Evolutionary conservation across 2,888 invertebrate genomes (phyloP), one percentile per base, ranked within the genome.

Genomic region (Trichogramma evanescens): DNA sequence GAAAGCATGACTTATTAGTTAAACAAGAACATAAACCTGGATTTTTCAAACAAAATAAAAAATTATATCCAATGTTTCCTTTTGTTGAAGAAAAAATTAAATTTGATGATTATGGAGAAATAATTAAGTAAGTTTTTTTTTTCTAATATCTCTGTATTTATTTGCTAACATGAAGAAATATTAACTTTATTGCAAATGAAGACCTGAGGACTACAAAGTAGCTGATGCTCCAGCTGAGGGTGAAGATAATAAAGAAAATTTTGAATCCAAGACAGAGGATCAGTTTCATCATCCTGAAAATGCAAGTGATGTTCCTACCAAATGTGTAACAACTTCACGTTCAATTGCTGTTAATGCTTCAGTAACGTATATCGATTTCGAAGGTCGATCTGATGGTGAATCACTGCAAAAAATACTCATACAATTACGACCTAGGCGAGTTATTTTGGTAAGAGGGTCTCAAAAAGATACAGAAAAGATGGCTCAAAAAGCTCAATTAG

Each of bases 1-100:
- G 93, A 0, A 88, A 90, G 55, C 95, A 96, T 76, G 95, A 96
- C 78, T 88, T 92, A 69, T 89, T 89, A 46, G 91, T 91, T n/a
- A 86, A 91, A 40, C 86, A 86, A 61, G 88, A 87, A 80, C 86
- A 83, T 52, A 85, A 79, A 68, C 84, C 82, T 67, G 91, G 93
- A 58, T 93, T 93, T 73, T 93, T 93, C 74, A 93, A 93, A 76
- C 89, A 87, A 3, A 89, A 87, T 58, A 92, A 95, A 80, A 91
- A 95, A 59, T 91, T 94, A 70, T 92, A 95, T 78, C 96, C 96
- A 0, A 97, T 98, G 93, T 99, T 92, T 80, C 98, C 97, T 1
- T 91, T 89, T 74, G 86, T 89, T 51, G 97, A 98, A 76, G 95
- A 96, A 63, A 88, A 94, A 74, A 84, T 95, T 41, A 87, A 93